Percentiles rank a stretch among this genome's conserved stretches.
Evolutionary conservation across 2,888 invertebrate species (phyloP).

Genomic region (Conomelus anceps): DNA sequence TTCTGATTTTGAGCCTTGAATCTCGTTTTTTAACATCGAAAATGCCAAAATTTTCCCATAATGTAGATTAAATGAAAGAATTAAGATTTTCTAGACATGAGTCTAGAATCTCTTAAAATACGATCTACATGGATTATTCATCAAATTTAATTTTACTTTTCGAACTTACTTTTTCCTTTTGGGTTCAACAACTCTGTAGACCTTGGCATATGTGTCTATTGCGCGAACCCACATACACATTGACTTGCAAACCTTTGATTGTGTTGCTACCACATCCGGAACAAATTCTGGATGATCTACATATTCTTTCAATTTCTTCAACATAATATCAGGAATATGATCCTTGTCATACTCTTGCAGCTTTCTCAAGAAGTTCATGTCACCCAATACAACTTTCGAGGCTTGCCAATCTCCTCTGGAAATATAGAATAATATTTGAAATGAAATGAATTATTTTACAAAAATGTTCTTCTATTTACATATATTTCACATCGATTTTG

Average conservation of each 20-base stretch:
- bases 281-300: constrained; percentile 79
- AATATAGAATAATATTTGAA: constrained; percentile 22
- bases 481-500: too few relatives aligned
- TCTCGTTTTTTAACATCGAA: too few relatives aligned
- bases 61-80: too few relatives aligned
- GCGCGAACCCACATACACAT: constrained; percentile 91
- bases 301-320: constrained; percentile 76
- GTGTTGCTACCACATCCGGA: constrained; percentile 76
- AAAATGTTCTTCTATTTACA: background rate
- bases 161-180: constrained; percentile 65
- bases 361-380: constrained; percentile 73
- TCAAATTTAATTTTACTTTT: background rate
- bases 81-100: too few relatives aligned
- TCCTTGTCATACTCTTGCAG: constrained; percentile 83
- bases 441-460: background rate
- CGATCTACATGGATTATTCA: too few relatives aligned
- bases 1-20: too few relatives aligned
- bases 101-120: too few relatives aligned
- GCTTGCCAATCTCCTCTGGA: constrained; percentile 77
- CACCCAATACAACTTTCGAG: constrained; percentile 73
- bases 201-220: constrained; percentile 80
- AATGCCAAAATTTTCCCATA: too few relatives aligned
- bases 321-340: constrained; percentile 65
- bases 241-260: constrained; percentile 80
- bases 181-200: constrained; percentile 80